A percentile compares a stretch with the other conserved stretches of the same genome.
Conservation (phyloP, 2,888 invertebrate species). For the Drosophila monieri region DNA sequence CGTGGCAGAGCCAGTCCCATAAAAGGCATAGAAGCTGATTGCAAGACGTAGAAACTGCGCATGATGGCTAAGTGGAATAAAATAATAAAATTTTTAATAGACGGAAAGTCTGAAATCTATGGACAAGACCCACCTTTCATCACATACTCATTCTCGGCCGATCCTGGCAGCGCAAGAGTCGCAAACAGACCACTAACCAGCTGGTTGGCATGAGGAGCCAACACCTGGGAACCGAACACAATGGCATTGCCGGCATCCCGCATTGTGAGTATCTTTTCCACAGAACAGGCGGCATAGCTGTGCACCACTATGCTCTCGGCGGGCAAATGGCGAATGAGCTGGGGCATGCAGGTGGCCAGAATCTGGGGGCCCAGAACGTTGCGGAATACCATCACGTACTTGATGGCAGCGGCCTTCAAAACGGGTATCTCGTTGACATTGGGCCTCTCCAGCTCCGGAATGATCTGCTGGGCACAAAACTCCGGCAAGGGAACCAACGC, state of each 20-base stretch:
- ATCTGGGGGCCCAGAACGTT: slow-evolving; percentile 93
- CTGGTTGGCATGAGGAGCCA: slow-evolving; percentile 88
- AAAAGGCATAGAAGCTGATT: slow-evolving; percentile 91
- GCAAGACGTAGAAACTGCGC: slow-evolving; percentile 92
- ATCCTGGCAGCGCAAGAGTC: slow-evolving; percentile 89
- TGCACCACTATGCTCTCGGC: slow-evolving; percentile 94
- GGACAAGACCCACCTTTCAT: slow-evolving; percentile 89
- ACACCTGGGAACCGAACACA: slow-evolving; percentile 86
- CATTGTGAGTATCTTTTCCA: slow-evolving; percentile 94
- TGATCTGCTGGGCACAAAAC: slow-evolving; percentile 94
- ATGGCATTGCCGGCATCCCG: slow-evolving; percentile 86
- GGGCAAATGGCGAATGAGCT: slow-evolving; percentile 90
- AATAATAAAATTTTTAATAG: not conserved
- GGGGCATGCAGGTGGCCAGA: slow-evolving; percentile 90
- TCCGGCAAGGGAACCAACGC: slow-evolving; percentile 94
- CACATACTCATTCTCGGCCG: slow-evolving; percentile 97
- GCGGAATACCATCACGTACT: slow-evolving; percentile 98
- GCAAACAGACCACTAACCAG: slow-evolving; percentile 91
- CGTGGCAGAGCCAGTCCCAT: slow-evolving; percentile 92
- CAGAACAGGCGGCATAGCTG: slow-evolving; percentile 96
- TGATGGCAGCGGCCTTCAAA: slow-evolving; percentile 97
- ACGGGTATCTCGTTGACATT: slow-evolving; percentile 94
- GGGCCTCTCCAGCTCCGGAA: slow-evolving; percentile 91
- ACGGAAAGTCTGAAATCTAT: fast-evolving
- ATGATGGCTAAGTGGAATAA: slow-evolving; percentile 88